A percentile compares a stretch with the other conserved stretches of the same genome.
These are phyloP conservation scores for Rhopalosiphum padi DNA, from an alignment of 1,140 invertebrate genomes.

Conservation along the genomic window DNA sequence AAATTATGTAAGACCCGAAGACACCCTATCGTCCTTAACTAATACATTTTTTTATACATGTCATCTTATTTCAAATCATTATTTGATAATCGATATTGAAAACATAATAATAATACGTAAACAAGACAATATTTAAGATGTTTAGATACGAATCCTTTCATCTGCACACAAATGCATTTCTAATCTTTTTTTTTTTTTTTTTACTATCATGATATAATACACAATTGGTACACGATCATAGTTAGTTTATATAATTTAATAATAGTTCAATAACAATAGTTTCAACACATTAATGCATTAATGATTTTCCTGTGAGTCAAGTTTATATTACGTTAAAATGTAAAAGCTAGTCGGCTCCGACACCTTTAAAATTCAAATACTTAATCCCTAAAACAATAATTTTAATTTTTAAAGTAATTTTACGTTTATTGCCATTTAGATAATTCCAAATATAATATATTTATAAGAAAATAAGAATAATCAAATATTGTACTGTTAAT, in stretches of 20 bases:
- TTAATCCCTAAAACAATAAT: not conserved
- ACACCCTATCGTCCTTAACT: not conserved
- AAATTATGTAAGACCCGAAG: not conserved
- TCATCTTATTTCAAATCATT: not conserved
- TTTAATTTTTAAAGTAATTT: not conserved
- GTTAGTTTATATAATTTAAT: not conserved
- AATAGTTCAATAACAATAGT: not conserved
- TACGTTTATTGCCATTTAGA: not conserved
- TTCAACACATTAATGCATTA: too few relatives aligned
- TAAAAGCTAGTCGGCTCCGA: too few relatives aligned
- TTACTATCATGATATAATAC: too few relatives aligned
- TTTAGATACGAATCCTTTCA: too few relatives aligned
- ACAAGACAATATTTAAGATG: too few relatives aligned
- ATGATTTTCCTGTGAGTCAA: too few relatives aligned
- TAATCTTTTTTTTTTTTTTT: too few relatives aligned
- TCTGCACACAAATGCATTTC: too few relatives aligned
- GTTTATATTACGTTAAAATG: not conserved
- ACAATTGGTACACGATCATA: too few relatives aligned
- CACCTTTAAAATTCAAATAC: not conserved
- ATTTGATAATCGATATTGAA: not conserved
- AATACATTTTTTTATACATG: not conserved
- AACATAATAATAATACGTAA: not conserved
- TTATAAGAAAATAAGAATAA: not conserved
- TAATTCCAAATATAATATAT: not conserved
- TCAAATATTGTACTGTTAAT: not conserved